Evolutionary conservation across 35 echinoderm and acorn worm genomes (phyloP), one percentile per base, ranked within the genome.

Genomic region (Chiridota heheva): DNA sequence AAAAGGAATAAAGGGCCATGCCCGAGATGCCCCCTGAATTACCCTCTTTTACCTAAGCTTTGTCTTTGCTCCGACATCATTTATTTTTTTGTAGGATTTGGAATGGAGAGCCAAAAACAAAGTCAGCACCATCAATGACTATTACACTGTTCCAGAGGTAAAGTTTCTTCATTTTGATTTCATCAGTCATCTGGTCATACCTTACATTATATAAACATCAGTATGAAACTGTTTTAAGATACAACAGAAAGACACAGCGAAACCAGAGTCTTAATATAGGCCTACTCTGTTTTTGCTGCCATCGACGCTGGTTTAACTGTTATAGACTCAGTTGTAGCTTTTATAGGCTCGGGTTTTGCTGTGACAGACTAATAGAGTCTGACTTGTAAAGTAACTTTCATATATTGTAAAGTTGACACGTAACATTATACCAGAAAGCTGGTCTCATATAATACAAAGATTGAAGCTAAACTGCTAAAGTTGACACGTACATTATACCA

Each of bases 91-190:
- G 28, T 31, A 74, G 70, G 70, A 74, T 74, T 41, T 74, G 22
- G 70, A 74, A 32, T 74, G 70, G 70, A 74, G 70, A 74, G 25
- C 22, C 8, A 42, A 74, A 51, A 74, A 74, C 24, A 7, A 33
- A 17, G 70, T 47, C 2, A 29, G 16, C n/a, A 16, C 70, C 2
- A 29, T 32, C n/a, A 16, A 51, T 24, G 35, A 74, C 27, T 17
- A 74, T 17, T 31, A 51, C 17, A 18, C 27, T 15, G 47, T 74
- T 15, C 70, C 70, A 46, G 70, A 74, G 70, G 70, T 74, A 51
- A 4, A 47, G 44, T 31, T 2, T 57, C 27, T 7, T 57, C 7
- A 3, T 57, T 3, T 1, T 26, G 27, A 17, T 60, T 60, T 30
- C 24, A 6, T n/a, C 24, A 3, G 18, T 60, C 25, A 13, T 60